phyloP scores from a whole-genome alignment of 2,797 vertebrate species.

The Pangasius mekongensis region DNA sequence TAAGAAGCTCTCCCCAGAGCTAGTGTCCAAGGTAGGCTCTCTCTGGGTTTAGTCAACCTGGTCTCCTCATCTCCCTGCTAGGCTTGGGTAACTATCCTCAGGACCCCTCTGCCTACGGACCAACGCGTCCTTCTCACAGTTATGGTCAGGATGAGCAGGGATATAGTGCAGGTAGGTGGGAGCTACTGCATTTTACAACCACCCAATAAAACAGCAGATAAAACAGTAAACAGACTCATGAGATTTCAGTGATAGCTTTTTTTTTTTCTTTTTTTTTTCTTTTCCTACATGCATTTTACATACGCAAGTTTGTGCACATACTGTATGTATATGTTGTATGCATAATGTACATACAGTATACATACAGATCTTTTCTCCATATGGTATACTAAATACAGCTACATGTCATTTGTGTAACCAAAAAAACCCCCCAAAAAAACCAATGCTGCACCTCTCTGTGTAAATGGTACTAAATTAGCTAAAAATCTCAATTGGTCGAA shows the following conservation, averaged over 20 bases:
- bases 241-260: slow-evolving; percentile 49
- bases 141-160: slow-evolving; percentile 93
- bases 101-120: slow-evolving; percentile 89
- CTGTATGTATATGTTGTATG: slow-evolving; percentile 68
- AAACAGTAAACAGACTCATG: slow-evolving; percentile 64
- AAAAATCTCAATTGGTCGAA: slow-evolving; percentile 11
- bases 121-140: slow-evolving; percentile 89
- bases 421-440: too few relatives aligned
- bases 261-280: neutral
- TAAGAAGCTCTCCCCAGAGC: slow-evolving; percentile 46
- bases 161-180: slow-evolving; percentile 87
- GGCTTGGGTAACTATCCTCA: slow-evolving; percentile 90
- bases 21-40: slow-evolving; percentile 67
- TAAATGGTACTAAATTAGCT: neutral
- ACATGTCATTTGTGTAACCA: neutral
- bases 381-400: slow-evolving; percentile 70
- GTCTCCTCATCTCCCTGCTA: slow-evolving; percentile 87
- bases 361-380: slow-evolving; percentile 60
- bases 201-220: slow-evolving; percentile 70
- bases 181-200: slow-evolving; percentile 80
- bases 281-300: slow-evolving; percentile 59
- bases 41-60: slow-evolving; percentile 87
- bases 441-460: neutral
- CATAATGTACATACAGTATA: slow-evolving; percentile 75
- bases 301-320: slow-evolving; percentile 45